Evolutionary conservation across 2,113 vertebrate genomes (phyloP), one percentile per base, ranked within the genome.

Genomic region (Labrus mixtus): DNA sequence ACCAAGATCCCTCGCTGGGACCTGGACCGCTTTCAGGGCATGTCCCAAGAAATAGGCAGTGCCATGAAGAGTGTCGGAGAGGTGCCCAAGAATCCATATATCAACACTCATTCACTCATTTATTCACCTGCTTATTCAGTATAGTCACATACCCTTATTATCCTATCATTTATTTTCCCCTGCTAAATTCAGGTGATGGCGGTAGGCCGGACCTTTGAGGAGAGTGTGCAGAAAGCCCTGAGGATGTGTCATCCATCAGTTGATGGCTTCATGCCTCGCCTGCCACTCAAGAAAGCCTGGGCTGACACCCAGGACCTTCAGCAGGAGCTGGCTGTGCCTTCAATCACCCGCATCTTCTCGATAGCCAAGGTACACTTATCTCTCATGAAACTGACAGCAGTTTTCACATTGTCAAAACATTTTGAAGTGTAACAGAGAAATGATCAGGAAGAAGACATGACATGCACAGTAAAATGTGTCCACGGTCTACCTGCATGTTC

Each of bases 41-140:
- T 90, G n/a, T 97, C 97, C 17, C 92, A 73, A 5, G 89, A 83
- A 69, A 98, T 97, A 37, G 97, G 98, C 53, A 99, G 96, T 73
- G 95, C 97, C 53, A 98, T 98, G 97, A 99, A 98, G 92, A 98
- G 98, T 19, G 97, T 98, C 19, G 97, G 97, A 88, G 97, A 98
- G 96, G 97, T 97, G 78, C 78, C 80, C 57, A 20, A 13, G n/a
- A n/a, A 66, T 63, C 17, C 17, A 8, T 0, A 0, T 29, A 51
- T 55, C 63, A 59, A 48, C 33, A 37, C 36, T 68, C 16, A 46
- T 9, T 43, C 37, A 60, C 16, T 45, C 11, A 25, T 16, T 46
- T 46, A 59, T 16, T 29, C 12, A 37, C 53, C 51, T 39, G 12
- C 48, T 51, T 46, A 57, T 61, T 80, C 43, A 20, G 43, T 11